Base-by-base conservation (phyloP, 1,140 invertebrate species). In the Pogonomyrmex californicus region DNA sequence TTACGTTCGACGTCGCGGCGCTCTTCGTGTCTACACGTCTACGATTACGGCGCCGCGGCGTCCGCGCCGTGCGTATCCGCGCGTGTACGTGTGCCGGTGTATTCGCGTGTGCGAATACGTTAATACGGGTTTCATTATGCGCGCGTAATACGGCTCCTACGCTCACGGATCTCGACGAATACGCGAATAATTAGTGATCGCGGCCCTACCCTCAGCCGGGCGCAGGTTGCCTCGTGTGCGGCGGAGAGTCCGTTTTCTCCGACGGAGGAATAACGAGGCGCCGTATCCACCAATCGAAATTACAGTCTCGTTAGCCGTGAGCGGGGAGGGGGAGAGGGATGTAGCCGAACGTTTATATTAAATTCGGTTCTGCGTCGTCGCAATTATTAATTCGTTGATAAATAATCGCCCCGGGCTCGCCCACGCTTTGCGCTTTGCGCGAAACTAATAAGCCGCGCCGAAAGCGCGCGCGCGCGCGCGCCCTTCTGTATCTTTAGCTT, bases 41-140 rank as follows among this genome's bases (percentile, higher is more conserved):
- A 87, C 73, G 54, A 58, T 81, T 83, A 49, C 85, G 65, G 4
- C 17, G 44, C 23, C 47, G n/a, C n/a, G 14, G n/a, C 82, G 77
- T 63, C 66, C 66, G 38, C 44, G 75, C 41, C 38, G 63, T 66
- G 51, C 49, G 76, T 58, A 33, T 83, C 14, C 47, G 7, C 71
- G 70, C 76, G 60, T 87, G 68, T 87, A 81, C 66, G 79, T 68
- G 36, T 38, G 54, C 68, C 36, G 65, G 68, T 76, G 68, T 88
- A 86, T 62, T 62, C 62, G 73, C 56, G 49, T 36, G 56, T 68
- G 60, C 47, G 73, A 73, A 60, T 85, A 85, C 90, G 87, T 92
- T 93, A 92, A 92, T 91, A 90, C 75, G 87, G 87, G 79, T 93
- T 92, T 93, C 92, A 92, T 93, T 93, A 92, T 78, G 86, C 89